Evolutionary conservation across 1,140 invertebrate genomes (phyloP), one percentile per base, ranked within the genome.

Genomic region (Archivesica marissinica): DNA sequence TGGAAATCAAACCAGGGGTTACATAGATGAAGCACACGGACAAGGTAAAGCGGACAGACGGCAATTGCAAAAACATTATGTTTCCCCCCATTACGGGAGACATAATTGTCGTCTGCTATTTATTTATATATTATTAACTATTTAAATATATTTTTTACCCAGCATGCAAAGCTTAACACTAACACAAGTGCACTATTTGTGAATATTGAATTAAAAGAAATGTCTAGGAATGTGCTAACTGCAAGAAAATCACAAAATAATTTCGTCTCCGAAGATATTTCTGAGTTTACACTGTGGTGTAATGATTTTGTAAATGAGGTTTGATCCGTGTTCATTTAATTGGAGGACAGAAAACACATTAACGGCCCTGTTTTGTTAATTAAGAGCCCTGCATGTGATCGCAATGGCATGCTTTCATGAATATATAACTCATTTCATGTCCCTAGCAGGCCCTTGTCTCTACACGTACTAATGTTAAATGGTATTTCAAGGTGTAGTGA

Each of bases 401-500:
- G 25, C n/a, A 6, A 44, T 72, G 68, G 68, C 68, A 72, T 72
- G 68, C 68, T 50, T 50, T 70, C 35, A 52, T 38, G 68, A 44
- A 72, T 50, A 17, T 35, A 13, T 64, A 64, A 64, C 2, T 64
- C 2, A 35, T 64, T 64, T 35, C 59, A 64, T 9, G 15, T 35
- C 13, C 28, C 59, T 25, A 7, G 15, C 0, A 15, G 59, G 15
- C 30, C 11, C 30, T 64, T 64, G 59, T 64, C 30, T 64, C 30
- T n/a, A n/a, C 50, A 25, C 30, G 59, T 64, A 33, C 59, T 64
- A 64, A 35, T 17, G 23, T 7, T 64, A 33, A 64, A 64, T 64
- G 28, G 38, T 35, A 64, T 35, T 35, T 64, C 59, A 64, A 64
- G 23, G 30, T 64, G 59, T 35, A 35, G 2, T 28, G 30, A 35